A percentile compares a stretch with the other conserved stretches of the same genome.
Evolutionary conservation across 2,797 vertebrate species (phyloP).

Genomic region (Catharus ustulatus): DNA sequence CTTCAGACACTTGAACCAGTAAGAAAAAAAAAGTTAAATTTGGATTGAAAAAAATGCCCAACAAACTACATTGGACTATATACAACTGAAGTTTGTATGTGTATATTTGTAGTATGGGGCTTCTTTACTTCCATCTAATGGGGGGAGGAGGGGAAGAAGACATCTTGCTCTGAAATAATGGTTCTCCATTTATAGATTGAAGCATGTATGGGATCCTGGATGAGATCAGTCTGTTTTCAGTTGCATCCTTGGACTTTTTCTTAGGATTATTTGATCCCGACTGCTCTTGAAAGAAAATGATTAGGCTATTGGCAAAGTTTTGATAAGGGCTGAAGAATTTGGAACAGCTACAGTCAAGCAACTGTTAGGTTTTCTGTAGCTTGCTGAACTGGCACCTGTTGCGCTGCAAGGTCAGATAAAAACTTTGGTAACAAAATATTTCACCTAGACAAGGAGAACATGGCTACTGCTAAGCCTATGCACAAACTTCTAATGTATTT

Average conservation of each 20-base stretch:
- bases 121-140: background rate
- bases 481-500: background rate
- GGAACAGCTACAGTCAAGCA: background rate
- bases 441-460: background rate
- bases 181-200: background rate
- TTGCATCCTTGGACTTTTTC: background rate
- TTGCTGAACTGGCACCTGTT: background rate
- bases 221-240: background rate
- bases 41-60: fast-evolving
- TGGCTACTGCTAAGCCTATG: background rate
- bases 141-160: background rate
- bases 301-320: background rate
- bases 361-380: background rate
- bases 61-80: background rate
- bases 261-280: background rate
- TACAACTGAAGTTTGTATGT: background rate
- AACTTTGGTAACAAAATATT: background rate
- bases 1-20: background rate
- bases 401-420: background rate
- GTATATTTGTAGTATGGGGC: background rate
- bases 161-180: background rate
- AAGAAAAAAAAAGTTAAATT: background rate
- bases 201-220: background rate
- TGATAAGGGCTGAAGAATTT: background rate
- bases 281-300: background rate